phyloP scores from a whole-genome alignment of 2,888 invertebrate species.

The Biston stratarius region DNA sequence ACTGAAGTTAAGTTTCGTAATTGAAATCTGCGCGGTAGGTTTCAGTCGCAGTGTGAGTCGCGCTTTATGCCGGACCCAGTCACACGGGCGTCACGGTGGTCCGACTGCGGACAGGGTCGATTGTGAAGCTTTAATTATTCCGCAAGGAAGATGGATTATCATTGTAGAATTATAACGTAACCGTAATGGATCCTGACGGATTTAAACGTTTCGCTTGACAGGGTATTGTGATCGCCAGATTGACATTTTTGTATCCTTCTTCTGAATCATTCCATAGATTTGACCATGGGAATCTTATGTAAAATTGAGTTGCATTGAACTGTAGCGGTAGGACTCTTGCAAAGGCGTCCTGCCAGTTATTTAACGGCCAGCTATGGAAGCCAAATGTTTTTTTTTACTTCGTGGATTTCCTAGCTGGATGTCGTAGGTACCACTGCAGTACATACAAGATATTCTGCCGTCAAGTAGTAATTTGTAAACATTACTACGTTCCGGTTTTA shows the following conservation, averaged over 20 bases:
- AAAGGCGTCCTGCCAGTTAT: too few species aligned
- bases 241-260: slow-evolving; percentile 8
- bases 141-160: slow-evolving; percentile 40
- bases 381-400: too few species aligned
- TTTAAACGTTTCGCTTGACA: slow-evolving; percentile 17
- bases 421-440: too few species aligned
- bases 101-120: slow-evolving; percentile 41
- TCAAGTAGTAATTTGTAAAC: too few species aligned
- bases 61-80: slow-evolving; percentile 29
- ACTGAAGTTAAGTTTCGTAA: too few species aligned
- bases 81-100: slow-evolving; percentile 56
- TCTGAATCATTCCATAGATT: not conserved
- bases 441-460: too few species aligned
- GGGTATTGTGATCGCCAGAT: slow-evolving; percentile 5
- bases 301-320: not conserved
- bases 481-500: too few species aligned
- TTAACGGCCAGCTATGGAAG: too few species aligned
- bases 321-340: too few species aligned
- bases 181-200: slow-evolving; percentile 21
- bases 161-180: slow-evolving; percentile 30
- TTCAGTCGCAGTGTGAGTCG: not conserved
- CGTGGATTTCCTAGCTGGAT: too few species aligned
- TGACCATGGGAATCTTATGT: not conserved
- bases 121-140: slow-evolving; percentile 39
- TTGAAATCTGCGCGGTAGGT: not conserved